phyloP scores from a whole-genome alignment of 2,113 vertebrate species.

The Pseudois nayaur region DNA sequence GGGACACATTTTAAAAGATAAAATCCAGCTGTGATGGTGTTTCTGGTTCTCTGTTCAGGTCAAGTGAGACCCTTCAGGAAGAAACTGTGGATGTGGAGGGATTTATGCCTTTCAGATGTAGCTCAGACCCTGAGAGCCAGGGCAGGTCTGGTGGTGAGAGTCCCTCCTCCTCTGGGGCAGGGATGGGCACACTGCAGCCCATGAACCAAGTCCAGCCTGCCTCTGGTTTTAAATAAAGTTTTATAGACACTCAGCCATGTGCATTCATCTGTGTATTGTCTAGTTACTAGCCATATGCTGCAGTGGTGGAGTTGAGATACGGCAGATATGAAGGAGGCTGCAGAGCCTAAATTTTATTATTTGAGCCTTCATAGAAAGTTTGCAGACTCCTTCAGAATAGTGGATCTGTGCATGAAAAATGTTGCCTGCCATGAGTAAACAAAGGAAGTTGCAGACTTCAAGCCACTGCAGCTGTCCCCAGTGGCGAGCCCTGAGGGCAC shows the following conservation, averaged over 20 bases:
- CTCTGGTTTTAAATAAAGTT: background rate
- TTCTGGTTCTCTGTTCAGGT: background rate
- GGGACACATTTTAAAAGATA: background rate
- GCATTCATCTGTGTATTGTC: accelerated
- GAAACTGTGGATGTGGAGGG: background rate
- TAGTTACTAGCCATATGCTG: background rate
- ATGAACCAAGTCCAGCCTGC: background rate
- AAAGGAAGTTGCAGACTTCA: background rate
- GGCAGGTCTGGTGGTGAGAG: background rate
- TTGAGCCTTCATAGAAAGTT: background rate
- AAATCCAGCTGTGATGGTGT: background rate
- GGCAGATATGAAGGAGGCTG: background rate
- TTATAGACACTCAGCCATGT: background rate
- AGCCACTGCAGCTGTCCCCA: background rate
- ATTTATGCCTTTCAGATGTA: background rate
- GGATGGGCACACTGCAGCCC: background rate
- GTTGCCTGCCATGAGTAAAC: background rate
- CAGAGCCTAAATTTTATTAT: background rate
- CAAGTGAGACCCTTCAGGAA: background rate
- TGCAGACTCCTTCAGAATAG: background rate
- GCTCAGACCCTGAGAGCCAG: background rate
- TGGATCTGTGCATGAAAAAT: background rate
- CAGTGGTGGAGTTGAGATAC: background rate
- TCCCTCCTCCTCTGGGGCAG: background rate
- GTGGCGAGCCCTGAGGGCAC: background rate